Base-by-base conservation (phyloP, 2,113 vertebrate species). In the Uria lomvia region DNA sequence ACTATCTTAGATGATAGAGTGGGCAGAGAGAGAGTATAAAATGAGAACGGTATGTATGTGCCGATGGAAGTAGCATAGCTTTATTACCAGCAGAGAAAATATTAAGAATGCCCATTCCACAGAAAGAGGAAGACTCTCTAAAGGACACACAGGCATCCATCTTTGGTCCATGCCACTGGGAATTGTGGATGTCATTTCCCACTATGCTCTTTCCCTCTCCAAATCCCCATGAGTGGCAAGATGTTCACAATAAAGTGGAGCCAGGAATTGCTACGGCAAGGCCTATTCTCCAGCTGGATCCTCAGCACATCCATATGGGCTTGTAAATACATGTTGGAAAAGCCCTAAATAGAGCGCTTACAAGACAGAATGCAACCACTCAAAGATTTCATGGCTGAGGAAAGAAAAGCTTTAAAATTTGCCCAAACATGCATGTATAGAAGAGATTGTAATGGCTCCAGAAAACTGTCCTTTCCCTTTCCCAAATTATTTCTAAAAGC, bases 311-410 rank as follows among this genome's bases (percentile, higher is more conserved):
- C 90, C 96, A 59, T 82, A 89, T 76, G 88, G 92, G 88, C 95
- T 97, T 98, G 95, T 97, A 98, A 97, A 97, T 86, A 97, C 90
- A 96, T 74, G 86, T 63, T 95, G 93, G 97, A 91, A 97, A 95
- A 96, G 45, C 96, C 87, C 92, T 95, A 96, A 98, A 95, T 93
- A 97, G 94, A 96, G 94, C 58, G n/a, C 91, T 97, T 94, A 92
- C 76, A 95, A 96, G 85, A 90, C 58, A 90, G 94, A 95, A 97
- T 83, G 88, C 47, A 85, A 76, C 95, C 66, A 85, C 74, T 83
- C 83, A 73, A 91, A 90, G 70, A 90, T 86, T 94, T 91, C 43
- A 47, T 86, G 40, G 73, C 90, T 74, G 76, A 86, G 62, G 90
- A 97, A 97, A 94, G 79, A 78, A 94, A 78, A 66, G 59, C 91